Conservation (phyloP, 2,888 invertebrate species). For the Holacanthella duospinosa region DNA sequence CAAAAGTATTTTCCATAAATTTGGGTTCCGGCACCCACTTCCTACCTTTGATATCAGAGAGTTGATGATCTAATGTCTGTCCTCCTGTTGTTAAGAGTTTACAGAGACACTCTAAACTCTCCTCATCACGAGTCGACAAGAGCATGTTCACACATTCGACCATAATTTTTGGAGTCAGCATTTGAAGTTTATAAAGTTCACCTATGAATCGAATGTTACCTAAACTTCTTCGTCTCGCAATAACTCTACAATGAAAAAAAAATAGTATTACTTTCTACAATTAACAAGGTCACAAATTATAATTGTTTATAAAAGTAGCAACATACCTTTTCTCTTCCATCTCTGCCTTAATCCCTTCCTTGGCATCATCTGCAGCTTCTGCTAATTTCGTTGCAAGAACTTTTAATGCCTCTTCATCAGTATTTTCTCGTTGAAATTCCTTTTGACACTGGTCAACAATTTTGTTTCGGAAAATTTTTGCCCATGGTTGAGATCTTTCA, state of each 20-base stretch:
- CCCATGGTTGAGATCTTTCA: no score
- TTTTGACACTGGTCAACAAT: constrained; percentile 75
- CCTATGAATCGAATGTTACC: constrained; percentile 52
- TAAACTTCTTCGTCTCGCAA: constrained; percentile 26
- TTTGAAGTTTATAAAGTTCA: constrained; percentile 81
- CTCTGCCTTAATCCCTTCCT: constrained; percentile 40
- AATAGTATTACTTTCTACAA: no score
- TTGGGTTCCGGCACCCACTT: constrained; percentile 29
- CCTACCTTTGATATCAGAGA: constrained; percentile 25
- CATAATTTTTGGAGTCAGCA: constrained; percentile 82
- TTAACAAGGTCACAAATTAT: no score
- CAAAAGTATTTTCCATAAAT: constrained; percentile 49
- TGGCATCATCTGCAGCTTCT: constrained; percentile 45
- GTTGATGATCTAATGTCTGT: constrained; percentile 61
- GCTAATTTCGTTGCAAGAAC: constrained; percentile 50
- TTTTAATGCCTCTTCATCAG: constrained; percentile 53
- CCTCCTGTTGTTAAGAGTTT: constrained; percentile 84
- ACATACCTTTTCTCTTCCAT: constrained; percentile 26
- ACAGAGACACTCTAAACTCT: constrained; percentile 85
- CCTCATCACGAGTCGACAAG: constrained; percentile 61
- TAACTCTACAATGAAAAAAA: constrained; percentile 29
- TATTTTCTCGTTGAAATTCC: constrained; percentile 75
- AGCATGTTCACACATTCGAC: constrained; percentile 68
- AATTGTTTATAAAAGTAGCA: no score
- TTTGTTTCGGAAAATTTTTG: constrained; percentile 60